A percentile compares a stretch with the other conserved stretches of the same genome.
Evolutionary conservation across 2,113 vertebrate species (phyloP).

Genomic region (Tauraco erythrolophus): DNA sequence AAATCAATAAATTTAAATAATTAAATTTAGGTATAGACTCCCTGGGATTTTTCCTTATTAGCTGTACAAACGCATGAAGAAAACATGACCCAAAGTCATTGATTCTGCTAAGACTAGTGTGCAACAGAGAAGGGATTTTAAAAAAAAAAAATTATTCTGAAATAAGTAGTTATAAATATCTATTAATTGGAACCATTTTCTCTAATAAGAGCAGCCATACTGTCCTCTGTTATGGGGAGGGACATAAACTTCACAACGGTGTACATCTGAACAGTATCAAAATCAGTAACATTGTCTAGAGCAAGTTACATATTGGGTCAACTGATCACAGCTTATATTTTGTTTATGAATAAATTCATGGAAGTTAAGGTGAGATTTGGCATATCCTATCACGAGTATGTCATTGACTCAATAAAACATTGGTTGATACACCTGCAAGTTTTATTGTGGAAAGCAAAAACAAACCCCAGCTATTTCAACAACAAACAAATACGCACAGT

Average conservation of each 20-base stretch:
- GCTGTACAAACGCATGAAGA: background rate
- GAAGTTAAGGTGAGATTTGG: rapidly evolving
- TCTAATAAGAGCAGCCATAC: background rate
- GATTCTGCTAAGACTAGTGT: background rate
- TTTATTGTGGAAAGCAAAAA: background rate
- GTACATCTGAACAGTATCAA: background rate
- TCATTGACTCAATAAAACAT: background rate
- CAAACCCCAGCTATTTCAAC: background rate
- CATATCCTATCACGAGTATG: background rate
- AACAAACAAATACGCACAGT: background rate
- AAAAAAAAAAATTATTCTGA: background rate
- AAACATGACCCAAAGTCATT: background rate
- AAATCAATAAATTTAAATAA: background rate
- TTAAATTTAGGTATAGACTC: background rate
- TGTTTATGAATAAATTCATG: background rate
- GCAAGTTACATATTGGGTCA: rapidly evolving
- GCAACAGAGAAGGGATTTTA: background rate
- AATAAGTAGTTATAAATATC: background rate
- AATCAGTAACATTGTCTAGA: background rate
- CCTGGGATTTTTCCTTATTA: background rate
- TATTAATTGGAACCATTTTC: background rate
- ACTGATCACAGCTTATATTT: background rate
- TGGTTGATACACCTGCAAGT: background rate
- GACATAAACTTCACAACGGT: background rate
- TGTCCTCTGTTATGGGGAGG: background rate